These are phyloP conservation scores for Cuniculus paca DNA, from an alignment of 2,797 vertebrate genomes.

Conservation along the genomic window DNA sequence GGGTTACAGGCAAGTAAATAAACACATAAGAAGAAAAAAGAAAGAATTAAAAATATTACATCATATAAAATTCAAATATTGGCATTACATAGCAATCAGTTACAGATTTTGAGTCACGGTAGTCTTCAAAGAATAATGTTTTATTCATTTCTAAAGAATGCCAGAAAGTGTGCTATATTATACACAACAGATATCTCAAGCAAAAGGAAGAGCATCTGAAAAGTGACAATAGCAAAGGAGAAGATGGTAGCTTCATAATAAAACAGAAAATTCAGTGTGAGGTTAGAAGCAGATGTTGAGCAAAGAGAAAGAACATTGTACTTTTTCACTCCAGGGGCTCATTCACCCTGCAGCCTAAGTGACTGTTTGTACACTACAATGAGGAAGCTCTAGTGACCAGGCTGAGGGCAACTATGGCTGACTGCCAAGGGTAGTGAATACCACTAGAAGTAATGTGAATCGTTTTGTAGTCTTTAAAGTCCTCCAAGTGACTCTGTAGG, in stretches of 20 bases:
- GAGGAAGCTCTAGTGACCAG: neutral
- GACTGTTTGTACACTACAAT: neutral
- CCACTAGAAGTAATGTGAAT: neutral
- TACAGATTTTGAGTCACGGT: neutral
- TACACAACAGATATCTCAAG: neutral
- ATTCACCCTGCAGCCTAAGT: fast-evolving
- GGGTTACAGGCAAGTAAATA: neutral
- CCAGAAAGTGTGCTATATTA: neutral
- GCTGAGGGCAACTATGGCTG: neutral
- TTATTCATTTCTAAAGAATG: neutral
- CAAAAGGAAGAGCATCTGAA: neutral
- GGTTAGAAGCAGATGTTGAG: neutral
- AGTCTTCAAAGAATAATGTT: neutral
- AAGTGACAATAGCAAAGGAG: neutral
- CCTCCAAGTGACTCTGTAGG: neutral
- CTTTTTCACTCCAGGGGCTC: neutral
- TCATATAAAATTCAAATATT: neutral
- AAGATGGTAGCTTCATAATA: neutral
- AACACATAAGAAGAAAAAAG: neutral
- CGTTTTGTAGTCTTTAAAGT: neutral
- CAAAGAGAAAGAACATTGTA: neutral
- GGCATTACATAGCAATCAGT: neutral
- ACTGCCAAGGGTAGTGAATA: no score
- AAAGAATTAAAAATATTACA: neutral
- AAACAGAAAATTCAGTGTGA: neutral